These are phyloP conservation scores for Apistogramma diplotaenia DNA, from an alignment of 2,113 vertebrate species.

Conservation along the genomic window DNA sequence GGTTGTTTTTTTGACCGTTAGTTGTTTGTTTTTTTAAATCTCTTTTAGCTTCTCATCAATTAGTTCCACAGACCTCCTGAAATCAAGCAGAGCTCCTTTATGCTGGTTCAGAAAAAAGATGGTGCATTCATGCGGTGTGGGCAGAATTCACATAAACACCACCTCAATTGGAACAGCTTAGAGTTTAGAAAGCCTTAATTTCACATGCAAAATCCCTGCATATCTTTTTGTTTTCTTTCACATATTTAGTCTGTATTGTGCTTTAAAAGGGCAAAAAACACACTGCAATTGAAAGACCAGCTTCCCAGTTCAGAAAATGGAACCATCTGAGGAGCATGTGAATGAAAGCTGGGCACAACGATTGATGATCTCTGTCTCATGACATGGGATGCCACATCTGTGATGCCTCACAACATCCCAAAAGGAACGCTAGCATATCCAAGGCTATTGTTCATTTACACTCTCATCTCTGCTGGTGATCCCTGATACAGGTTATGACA, in stretches of 20 bases:
- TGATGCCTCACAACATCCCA: not conserved
- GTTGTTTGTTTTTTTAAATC: not conserved
- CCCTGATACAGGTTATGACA: not conserved
- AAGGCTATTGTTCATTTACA: not conserved
- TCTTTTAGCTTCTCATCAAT: not conserved
- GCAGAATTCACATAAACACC: not conserved
- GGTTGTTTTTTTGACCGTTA: not conserved
- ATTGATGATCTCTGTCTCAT: not conserved
- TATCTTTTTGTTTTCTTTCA: not conserved
- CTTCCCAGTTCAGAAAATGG: not conserved
- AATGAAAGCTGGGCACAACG: not conserved
- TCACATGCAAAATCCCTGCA: not conserved
- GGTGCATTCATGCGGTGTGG: not conserved
- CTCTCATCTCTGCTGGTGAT: not conserved
- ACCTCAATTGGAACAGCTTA: not conserved
- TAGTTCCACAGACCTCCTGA: not conserved
- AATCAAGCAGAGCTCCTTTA: not conserved
- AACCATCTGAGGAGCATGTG: not conserved
- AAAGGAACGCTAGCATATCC: not conserved
- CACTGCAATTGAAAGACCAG: not conserved
- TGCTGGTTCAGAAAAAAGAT: not conserved
- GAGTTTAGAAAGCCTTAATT: not conserved
- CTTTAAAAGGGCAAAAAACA: not conserved
- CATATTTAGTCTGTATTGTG: not conserved
- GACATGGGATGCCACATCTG: not conserved